Conservation (phyloP, 1,140 invertebrate species). For the Tigriopus japonicus region DNA sequence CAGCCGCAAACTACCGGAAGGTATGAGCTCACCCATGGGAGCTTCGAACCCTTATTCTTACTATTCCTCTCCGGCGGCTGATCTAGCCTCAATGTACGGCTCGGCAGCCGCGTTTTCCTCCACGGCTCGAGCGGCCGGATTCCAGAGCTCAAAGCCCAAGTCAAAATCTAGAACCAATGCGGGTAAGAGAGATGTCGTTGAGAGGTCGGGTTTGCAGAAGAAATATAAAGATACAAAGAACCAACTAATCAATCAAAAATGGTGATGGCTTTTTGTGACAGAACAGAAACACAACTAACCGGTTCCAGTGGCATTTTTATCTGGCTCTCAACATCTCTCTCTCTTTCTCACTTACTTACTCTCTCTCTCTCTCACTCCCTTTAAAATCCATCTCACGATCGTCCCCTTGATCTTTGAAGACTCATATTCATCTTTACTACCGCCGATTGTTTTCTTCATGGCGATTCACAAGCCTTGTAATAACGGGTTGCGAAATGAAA, state of each 20-base stretch:
- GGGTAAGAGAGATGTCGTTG: conserved; percentile 2
- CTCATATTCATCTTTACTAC: background rate
- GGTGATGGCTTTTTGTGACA: background rate
- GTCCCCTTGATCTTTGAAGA: background rate
- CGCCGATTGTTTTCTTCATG: background rate
- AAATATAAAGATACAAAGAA: background rate
- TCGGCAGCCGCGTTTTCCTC: background rate
- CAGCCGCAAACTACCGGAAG: conserved; percentile 2
- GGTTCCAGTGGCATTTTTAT: background rate
- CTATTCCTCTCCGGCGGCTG: background rate
- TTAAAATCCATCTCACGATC: background rate
- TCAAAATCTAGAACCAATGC: conserved; percentile 4
- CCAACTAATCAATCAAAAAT: background rate
- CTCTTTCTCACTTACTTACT: background rate
- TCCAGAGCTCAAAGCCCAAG: conserved; percentile 2
- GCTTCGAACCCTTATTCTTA: conserved; percentile 1
- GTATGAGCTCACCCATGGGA: background rate
- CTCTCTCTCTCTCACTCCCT: background rate
- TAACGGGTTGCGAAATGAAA: background rate
- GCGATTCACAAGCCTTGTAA: background rate
- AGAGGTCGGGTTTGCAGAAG: background rate
- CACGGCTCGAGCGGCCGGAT: background rate
- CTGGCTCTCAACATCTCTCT: background rate
- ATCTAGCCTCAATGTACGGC: too few species aligned
- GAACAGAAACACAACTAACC: background rate